Evolutionary conservation across 1,140 invertebrate species (phyloP).

Genomic region (Euwallacea fornicatus): DNA sequence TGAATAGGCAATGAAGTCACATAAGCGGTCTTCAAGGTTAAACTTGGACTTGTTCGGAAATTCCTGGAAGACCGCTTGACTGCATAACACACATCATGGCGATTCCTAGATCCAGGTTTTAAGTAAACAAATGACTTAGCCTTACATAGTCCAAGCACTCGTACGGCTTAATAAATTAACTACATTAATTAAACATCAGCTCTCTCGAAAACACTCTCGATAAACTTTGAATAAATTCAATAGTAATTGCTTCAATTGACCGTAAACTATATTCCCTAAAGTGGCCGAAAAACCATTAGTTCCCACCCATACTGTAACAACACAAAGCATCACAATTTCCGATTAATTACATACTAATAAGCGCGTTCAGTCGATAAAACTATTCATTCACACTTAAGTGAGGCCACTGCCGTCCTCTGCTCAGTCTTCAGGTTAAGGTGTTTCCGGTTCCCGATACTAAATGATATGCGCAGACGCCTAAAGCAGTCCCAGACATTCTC

Average conservation of each 20-base stretch:
- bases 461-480: neutral
- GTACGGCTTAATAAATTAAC: neutral
- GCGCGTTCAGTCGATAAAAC: slow-evolving; percentile 7
- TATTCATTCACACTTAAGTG: slow-evolving; percentile 3
- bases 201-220: neutral
- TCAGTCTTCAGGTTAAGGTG: neutral
- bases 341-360: slow-evolving; percentile 8
- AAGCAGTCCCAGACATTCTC: neutral
- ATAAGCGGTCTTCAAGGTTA: neutral
- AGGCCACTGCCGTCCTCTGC: neutral
- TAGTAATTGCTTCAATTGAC: slow-evolving; percentile 6
- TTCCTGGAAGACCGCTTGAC: neutral
- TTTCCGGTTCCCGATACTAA: neutral
- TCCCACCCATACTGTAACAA: neutral
- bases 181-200: no score
- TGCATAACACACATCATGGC: neutral
- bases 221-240: slow-evolving; percentile 15
- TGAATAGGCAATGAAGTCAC: neutral
- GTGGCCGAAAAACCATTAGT: neutral
- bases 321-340: neutral
- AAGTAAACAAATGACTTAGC: neutral
- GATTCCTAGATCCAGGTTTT: neutral
- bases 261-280: slow-evolving; percentile 1
- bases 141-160: neutral
- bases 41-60: neutral